Evolutionary conservation across 2,113 vertebrate species (phyloP).

Genomic region (Oplegnathus fasciatus): DNA sequence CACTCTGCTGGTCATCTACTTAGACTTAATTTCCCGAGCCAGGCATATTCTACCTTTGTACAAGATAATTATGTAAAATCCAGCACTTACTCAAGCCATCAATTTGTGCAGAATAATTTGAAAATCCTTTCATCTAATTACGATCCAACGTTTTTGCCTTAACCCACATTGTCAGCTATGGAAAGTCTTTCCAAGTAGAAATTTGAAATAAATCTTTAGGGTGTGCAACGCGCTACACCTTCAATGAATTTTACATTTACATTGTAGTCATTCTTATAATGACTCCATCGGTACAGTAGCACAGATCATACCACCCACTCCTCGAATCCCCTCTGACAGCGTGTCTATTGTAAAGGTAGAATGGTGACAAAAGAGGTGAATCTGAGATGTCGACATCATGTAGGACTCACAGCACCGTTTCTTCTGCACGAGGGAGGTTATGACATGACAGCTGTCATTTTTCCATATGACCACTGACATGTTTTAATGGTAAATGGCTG

Average conservation of each 20-base stretch:
- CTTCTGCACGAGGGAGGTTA: background rate
- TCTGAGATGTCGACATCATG: background rate
- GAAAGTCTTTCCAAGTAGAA: background rate
- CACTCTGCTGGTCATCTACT: conserved; percentile 10
- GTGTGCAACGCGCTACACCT: background rate
- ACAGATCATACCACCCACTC: background rate
- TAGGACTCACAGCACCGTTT: background rate
- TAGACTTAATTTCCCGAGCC: conserved; percentile 3
- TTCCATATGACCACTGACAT: background rate
- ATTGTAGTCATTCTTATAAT: background rate
- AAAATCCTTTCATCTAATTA: conserved; percentile 31
- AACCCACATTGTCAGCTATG: background rate
- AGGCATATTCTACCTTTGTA: conserved; percentile 1
- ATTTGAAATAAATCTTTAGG: background rate
- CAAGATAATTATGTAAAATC: background rate
- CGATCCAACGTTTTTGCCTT: background rate
- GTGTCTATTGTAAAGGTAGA: background rate
- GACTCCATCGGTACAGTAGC: background rate
- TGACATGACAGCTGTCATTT: background rate
- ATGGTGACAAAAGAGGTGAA: background rate
- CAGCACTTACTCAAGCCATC: conserved; percentile 12
- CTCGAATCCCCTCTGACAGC: background rate
- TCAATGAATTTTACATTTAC: background rate
- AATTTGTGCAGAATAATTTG: conserved; percentile 11
- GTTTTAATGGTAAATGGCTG: background rate